phyloP scores from a whole-genome alignment of 2,113 vertebrate species.

The Boleophthalmus pectinirostris region DNA sequence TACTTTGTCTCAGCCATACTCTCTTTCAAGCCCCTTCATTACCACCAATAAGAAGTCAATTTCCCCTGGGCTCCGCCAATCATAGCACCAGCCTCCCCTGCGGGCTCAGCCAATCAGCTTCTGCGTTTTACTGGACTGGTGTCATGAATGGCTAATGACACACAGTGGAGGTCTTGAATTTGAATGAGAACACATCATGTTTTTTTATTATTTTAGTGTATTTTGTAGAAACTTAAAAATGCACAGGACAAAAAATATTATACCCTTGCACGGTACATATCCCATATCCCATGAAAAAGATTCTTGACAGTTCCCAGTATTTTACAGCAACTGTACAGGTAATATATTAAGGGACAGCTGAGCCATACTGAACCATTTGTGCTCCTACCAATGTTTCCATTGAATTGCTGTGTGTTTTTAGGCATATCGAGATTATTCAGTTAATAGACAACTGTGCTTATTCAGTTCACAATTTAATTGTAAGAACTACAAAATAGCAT shows the following conservation, averaged over 20 bases:
- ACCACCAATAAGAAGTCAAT: conserved; percentile 61
- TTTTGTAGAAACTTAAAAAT: background rate
- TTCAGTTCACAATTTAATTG: no score
- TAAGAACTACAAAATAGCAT: no score
- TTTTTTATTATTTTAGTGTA: background rate
- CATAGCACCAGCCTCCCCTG: conserved; percentile 53
- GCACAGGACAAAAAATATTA: background rate
- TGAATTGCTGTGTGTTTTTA: background rate
- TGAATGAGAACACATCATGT: conserved; percentile 29
- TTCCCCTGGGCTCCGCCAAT: conserved; percentile 63
- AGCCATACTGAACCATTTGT: background rate
- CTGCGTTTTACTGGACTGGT: conserved; percentile 26
- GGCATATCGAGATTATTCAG: no score
- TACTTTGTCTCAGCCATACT: conserved; percentile 31
- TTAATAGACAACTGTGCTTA: no score
- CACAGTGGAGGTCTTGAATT: conserved; percentile 44
- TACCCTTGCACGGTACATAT: background rate
- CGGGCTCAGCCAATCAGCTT: conserved; percentile 55
- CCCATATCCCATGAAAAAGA: background rate
- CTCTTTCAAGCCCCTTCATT: conserved; percentile 60
- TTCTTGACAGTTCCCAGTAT: no score
- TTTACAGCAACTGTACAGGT: background rate
- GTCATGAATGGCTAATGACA: conserved; percentile 64
- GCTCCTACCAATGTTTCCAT: background rate
- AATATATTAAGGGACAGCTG: background rate